Conservation (phyloP, 1,140 invertebrate species). For the Aradophagus sp. region DNA sequence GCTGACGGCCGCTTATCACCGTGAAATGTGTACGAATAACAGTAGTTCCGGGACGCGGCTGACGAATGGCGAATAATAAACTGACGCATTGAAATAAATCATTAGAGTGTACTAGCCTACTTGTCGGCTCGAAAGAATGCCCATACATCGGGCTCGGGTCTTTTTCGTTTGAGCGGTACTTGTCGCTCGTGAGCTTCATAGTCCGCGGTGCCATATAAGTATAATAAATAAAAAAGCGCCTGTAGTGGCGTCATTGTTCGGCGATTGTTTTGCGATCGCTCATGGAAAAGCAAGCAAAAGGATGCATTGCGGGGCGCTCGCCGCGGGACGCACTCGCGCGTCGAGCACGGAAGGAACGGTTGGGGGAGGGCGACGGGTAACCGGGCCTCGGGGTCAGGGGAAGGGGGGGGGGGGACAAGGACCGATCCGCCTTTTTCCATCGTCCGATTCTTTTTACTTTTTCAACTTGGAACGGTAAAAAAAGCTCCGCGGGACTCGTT, state of each 20-base stretch:
- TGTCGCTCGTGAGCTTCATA: constrained; percentile 49
- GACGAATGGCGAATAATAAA: no score
- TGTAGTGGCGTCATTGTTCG: constrained; percentile 54
- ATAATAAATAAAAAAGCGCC: constrained; percentile 54
- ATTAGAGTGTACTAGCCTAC: constrained; percentile 56
- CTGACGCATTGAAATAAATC: constrained; percentile 53
- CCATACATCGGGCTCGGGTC: constrained; percentile 43
- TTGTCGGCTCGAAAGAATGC: constrained; percentile 51
- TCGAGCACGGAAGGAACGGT: constrained; percentile 44
- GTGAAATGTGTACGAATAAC: no score
- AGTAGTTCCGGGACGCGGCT: no score
- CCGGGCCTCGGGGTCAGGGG: no score
- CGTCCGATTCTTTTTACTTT: constrained; percentile 6
- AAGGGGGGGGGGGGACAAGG: no score
- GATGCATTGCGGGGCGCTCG: constrained; percentile 54
- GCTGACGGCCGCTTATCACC: no score
- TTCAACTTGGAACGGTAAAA: constrained; percentile 37
- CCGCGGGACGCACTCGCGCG: constrained; percentile 44
- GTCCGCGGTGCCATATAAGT: constrained; percentile 58
- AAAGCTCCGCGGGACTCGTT: constrained; percentile 54
- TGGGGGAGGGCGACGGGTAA: background rate
- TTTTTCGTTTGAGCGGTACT: constrained; percentile 49
- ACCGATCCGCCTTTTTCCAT: no score
- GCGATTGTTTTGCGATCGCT: constrained; percentile 53
- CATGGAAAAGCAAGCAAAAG: constrained; percentile 50